Base-by-base conservation (phyloP, 2,797 vertebrate species). In the Helarctos malayanus region DNA sequence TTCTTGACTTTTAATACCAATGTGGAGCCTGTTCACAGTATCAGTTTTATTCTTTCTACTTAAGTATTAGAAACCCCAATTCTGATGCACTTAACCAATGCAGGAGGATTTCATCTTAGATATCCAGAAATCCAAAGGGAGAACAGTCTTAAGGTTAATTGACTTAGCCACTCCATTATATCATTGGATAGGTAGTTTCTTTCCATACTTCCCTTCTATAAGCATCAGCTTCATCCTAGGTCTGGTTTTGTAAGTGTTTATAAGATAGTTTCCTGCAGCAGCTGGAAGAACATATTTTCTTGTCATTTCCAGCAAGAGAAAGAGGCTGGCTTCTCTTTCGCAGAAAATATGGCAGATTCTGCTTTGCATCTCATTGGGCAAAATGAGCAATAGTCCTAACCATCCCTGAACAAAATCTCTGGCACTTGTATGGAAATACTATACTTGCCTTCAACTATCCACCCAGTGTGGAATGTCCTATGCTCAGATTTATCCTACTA, bases 61-160 rank as follows among this genome's bases (percentile, higher is more conserved):
- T 38, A 63, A 76, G 38, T 57, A 68, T 7, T 35, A 35, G 27
- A 82, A 83, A 21, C 9, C 14, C 23, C 47, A 54, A 45, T 47
- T 80, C 71, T 3, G 8, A 32, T 49, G 35, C n/a, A 78, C 56
- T 45, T 49, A 49, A 79, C 68, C 14, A 65, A 18, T 19, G 25
- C 2, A 65, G 9, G 5, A 65, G 2, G 4, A 38, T 52, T 81
- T 88, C 61, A 38, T 86, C 59, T 79, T 59, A 32, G 69, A n/a
- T 45, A 73, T 41, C 7, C 73, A 65, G 11, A 63, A 61, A 16
- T 49, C 45, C 52, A 41, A 38, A 35, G n/a, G 3, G 76, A 63
- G 27, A n/a, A 61, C 0, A 73, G 13, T 25, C 12, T 54, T 29
- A 45, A 0, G 3, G 18, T 7, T 61, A 3, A 13, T 8, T 5